These are phyloP conservation scores for Synanthedon myopaeformis DNA, from an alignment of 2,888 invertebrate species.

Conservation along the genomic window DNA sequence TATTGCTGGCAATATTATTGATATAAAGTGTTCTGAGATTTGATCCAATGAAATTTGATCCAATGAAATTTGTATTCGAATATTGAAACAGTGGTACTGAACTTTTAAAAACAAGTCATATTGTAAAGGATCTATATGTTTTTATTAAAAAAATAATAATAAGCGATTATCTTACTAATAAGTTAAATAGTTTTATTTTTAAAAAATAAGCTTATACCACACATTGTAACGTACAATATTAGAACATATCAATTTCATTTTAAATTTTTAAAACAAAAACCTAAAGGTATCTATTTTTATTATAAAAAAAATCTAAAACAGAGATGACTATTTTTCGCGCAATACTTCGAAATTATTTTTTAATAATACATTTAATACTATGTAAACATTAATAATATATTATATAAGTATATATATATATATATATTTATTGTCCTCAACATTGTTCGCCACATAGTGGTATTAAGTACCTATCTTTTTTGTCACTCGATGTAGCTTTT, in stretches of 20 bases:
- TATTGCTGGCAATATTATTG: no score
- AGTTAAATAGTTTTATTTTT: slow-evolving; percentile 15
- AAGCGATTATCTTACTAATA: no score
- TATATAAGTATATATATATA: background rate
- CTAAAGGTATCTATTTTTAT: slow-evolving; percentile 49
- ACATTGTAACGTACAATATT: slow-evolving; percentile 41
- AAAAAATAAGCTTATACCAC: slow-evolving; percentile 6
- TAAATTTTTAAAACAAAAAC: slow-evolving; percentile 22
- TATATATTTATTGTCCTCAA: background rate
- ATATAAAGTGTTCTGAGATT: no score
- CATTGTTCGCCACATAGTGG: background rate
- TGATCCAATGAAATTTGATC: no score
- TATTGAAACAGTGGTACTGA: no score
- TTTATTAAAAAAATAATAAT: no score
- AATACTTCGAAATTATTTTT: background rate
- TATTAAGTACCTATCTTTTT: background rate
- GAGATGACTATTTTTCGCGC: background rate
- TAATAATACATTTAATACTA: background rate
- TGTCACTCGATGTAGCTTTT: background rate
- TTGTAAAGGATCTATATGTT: no score
- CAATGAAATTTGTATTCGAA: no score
- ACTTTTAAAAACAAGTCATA: no score
- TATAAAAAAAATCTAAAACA: slow-evolving; percentile 9
- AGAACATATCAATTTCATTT: slow-evolving; percentile 49
- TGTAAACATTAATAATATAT: no score